Conservation (phyloP, 2,113 vertebrate species). For the Leptosomus discolor region DNA sequence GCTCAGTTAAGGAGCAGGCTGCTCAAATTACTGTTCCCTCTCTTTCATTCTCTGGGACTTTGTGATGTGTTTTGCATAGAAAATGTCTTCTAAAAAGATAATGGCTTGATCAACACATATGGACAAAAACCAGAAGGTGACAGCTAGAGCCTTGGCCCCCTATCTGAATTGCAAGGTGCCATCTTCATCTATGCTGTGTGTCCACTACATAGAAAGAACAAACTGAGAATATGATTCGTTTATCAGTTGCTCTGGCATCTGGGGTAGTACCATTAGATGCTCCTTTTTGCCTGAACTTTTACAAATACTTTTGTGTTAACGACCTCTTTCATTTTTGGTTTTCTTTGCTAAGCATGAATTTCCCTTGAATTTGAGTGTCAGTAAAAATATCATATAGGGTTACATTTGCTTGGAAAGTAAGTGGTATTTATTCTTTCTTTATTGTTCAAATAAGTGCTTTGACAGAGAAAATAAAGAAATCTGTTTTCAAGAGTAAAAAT, state of each 20-base stretch:
- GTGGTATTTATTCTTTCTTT: background rate
- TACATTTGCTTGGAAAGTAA: background rate
- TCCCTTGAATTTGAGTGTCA: background rate
- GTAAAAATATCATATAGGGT: background rate
- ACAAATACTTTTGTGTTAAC: background rate
- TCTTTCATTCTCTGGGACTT: background rate
- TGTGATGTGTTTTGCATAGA: background rate
- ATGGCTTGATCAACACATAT: background rate
- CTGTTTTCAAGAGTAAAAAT: background rate
- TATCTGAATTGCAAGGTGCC: background rate
- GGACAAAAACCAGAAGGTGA: background rate
- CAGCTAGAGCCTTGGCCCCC: background rate
- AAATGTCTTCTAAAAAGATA: background rate
- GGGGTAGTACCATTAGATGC: background rate
- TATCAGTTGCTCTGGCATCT: background rate
- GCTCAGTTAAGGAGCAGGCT: background rate
- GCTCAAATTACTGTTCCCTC: background rate
- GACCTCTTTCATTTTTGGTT: background rate
- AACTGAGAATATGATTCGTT: background rate
- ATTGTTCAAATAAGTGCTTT: background rate
- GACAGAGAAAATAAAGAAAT: conserved; percentile 6
- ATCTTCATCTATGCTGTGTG: background rate
- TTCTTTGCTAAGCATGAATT: background rate
- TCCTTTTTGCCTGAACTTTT: background rate
- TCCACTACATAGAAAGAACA: background rate